Percentiles rank a stretch among this genome's conserved stretches.
Conservation (phyloP, 2,797 vertebrate genomes). For the Arnoldichthys spilopterus region DNA sequence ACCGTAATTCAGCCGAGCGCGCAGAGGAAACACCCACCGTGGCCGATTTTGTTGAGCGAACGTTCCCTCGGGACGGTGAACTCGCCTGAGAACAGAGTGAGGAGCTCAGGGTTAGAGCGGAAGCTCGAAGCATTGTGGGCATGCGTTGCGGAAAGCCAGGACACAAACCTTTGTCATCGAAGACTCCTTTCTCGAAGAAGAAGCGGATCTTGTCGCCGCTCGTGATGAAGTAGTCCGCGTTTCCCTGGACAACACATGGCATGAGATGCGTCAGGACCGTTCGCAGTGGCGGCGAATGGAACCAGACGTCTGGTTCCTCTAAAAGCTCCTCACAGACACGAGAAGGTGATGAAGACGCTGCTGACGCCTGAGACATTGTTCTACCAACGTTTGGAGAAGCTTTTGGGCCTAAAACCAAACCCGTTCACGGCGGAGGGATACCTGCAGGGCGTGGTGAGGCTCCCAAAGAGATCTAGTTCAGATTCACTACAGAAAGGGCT, state of each 20-base stretch:
- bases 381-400: no score
- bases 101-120: not conserved
- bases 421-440: no score
- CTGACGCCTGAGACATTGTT: no score
- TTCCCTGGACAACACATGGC: conserved; percentile 88
- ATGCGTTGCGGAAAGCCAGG: not conserved
- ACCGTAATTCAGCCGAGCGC: not conserved
- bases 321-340: no score
- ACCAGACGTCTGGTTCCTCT: no score
- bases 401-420: no score
- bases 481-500: no score
- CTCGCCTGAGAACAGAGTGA: conserved; percentile 77
- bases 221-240: conserved; percentile 91
- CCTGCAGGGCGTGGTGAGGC: no score
- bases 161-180: conserved; percentile 85
- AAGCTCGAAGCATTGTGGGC: not conserved
- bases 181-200: conserved; percentile 96
- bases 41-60: conserved; percentile 93
- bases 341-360: no score
- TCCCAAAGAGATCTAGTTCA: no score
- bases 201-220: conserved; percentile 95
- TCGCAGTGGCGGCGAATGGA: no score
- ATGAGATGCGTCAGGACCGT: not conserved
- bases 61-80: conserved; percentile 84
- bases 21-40: conserved; percentile 77